phyloP scores from a whole-genome alignment of 2,797 vertebrate species.

The Tangara arthus region DNA sequence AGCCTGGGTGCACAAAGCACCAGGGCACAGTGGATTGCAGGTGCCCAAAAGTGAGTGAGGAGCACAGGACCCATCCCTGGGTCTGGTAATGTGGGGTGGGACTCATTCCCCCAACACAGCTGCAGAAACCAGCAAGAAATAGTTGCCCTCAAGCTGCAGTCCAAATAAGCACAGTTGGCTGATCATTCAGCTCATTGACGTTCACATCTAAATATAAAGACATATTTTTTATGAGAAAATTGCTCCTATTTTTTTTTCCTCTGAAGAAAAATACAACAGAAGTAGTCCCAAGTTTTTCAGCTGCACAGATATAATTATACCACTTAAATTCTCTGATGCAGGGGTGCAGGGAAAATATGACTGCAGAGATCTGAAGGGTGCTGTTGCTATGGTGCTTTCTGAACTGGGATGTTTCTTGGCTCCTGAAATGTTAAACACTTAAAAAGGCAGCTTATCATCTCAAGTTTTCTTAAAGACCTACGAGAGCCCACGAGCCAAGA shows the following conservation, averaged over 20 bases:
- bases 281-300: slow-evolving; percentile 62
- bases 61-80: background rate
- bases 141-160: slow-evolving; percentile 43
- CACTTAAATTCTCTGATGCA: slow-evolving; percentile 50
- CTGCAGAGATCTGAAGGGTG: slow-evolving; percentile 48
- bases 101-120: background rate
- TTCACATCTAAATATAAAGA: slow-evolving; percentile 63
- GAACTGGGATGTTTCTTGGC: slow-evolving; percentile 46
- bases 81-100: background rate
- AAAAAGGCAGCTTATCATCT: slow-evolving; percentile 50
- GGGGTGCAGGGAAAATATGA: slow-evolving; percentile 46
- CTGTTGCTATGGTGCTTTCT: slow-evolving; percentile 61
- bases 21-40: accelerated
- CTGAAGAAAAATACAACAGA: slow-evolving; percentile 56
- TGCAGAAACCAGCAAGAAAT: slow-evolving; percentile 55
- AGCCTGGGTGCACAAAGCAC: background rate
- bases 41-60: background rate
- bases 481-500: background rate
- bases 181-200: slow-evolving; percentile 47
- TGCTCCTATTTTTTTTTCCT: slow-evolving; percentile 33
- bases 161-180: slow-evolving; percentile 36
- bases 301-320: slow-evolving; percentile 62
- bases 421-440: slow-evolving; percentile 43
- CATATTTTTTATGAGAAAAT: slow-evolving; percentile 54
- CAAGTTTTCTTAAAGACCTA: slow-evolving; percentile 38